Conservation (phyloP, 2,888 invertebrate genomes). For the Rambutsinella grinnellia region DNA sequence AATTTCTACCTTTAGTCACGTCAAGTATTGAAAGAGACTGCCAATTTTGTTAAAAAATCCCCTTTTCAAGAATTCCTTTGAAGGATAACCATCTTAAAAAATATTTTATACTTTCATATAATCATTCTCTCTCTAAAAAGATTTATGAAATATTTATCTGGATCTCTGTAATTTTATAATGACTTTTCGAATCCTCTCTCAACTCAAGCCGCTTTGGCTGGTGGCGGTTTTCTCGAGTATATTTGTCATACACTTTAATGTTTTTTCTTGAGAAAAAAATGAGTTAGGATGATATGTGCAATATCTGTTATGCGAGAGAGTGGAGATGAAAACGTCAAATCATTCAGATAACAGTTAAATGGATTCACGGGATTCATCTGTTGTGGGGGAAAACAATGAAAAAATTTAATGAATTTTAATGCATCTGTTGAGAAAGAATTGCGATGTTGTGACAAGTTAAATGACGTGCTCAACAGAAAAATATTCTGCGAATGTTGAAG, state of each 20-base stretch:
- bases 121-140: too few relatives aligned
- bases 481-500: too few relatives aligned
- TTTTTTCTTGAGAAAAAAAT: conserved; percentile 22
- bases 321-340: conserved; percentile 25
- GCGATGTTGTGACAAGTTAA: not conserved
- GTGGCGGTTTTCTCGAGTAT: conserved; percentile 44
- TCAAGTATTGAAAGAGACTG: conserved; percentile 59
- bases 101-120: too few relatives aligned
- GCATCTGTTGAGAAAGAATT: too few relatives aligned
- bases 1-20: conserved; percentile 26
- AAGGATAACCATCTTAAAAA: not conserved
- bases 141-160: too few relatives aligned
- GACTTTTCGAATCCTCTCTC: too few relatives aligned
- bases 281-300: conserved; percentile 3
- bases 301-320: not conserved
- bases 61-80: conserved; percentile 37
- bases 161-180: too few relatives aligned
- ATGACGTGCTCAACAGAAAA: too few relatives aligned
- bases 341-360: conserved; percentile 43
- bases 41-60: conserved; percentile 56
- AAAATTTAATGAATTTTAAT: not conserved
- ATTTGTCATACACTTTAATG: conserved; percentile 46
- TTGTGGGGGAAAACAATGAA: not conserved
- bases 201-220: conserved; percentile 7
- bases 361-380: not conserved